Base-by-base conservation (phyloP, 1,140 invertebrate genomes). In the Reticulitermes speratus region DNA sequence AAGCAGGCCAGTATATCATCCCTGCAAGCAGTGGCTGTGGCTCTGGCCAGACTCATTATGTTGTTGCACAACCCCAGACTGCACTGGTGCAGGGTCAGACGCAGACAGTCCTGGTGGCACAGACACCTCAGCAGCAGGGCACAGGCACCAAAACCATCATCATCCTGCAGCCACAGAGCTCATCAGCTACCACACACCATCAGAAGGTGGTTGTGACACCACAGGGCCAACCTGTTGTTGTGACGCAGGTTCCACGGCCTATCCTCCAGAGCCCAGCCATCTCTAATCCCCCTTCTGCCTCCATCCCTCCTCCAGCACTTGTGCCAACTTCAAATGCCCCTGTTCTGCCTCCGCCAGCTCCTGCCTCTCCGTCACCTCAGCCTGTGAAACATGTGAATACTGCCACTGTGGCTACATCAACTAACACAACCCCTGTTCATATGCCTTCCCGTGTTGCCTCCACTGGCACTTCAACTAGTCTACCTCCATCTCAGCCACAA, bases 91-190 rank as follows among this genome's bases (percentile, higher is more conserved):
- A 90, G 86, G 94, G 93, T 6, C 94, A 94, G 89, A 92, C 92
- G 7, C 94, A 94, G 88, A 94, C 93, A 0, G 93, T 94, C 0
- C 89, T 94, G 0, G 92, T 94, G 1, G 93, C 94, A 2, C 93
- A 94, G 87, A 93, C 93, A 9, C 91, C 93, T 0, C 93, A 94
- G 84, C 94, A 94, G 86, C 93, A 94, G 88, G 93, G 93, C 0
- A 92, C 93, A 0, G 92, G 92, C 23, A 91, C 94, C 0, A 95
- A 95, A 88, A 95, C 95, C 0, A 95, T 95, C 38, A 95, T 96
- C 65, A 95, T 96, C 83, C 88, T 95, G 25, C 95, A 95, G 88
- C 94, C 94, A 45, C 94, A 95, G 87, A 84, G 89, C 91, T 0
- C 82, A 86, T 83, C 91, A 32, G 85, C 90, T 0, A 87, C 89